phyloP scores from a whole-genome alignment of 1,140 invertebrate genomes.

The Hyposmocoma kahamanoa region DNA sequence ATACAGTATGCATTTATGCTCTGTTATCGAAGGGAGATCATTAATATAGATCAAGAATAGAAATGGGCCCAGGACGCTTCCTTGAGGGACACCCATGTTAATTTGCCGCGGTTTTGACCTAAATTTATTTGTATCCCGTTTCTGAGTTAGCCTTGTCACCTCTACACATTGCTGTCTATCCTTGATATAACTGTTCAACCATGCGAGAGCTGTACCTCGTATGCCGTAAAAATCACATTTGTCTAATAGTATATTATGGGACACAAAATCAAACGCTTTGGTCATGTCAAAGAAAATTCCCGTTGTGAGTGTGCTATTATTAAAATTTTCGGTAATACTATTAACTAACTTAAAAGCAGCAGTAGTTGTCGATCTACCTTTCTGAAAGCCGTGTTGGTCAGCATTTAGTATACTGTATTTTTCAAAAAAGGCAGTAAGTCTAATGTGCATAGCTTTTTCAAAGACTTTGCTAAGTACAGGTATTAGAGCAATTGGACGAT shows the following conservation, averaged over 20 bases:
- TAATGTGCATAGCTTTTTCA: not conserved
- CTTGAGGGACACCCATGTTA: not conserved
- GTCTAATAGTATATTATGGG: not conserved
- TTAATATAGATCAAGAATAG: slow-evolving; percentile 1
- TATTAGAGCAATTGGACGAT: not conserved
- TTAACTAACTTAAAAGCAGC: slow-evolving; percentile 1
- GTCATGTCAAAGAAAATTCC: not conserved
- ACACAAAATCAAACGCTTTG: not conserved
- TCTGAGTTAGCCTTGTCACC: not conserved
- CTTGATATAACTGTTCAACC: not conserved
- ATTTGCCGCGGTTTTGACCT: not conserved
- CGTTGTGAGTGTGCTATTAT: not conserved
- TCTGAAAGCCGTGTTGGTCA: slow-evolving; percentile 1
- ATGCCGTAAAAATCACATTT: not conserved
- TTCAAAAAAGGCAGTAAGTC: not conserved
- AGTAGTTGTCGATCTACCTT: not conserved
- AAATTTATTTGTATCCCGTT: not conserved
- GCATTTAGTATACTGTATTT: not conserved
- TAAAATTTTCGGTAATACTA: not conserved
- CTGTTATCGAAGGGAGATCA: not conserved
- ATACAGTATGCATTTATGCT: not conserved
- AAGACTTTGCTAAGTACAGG: not conserved
- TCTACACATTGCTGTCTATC: not conserved
- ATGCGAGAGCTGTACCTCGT: not conserved
- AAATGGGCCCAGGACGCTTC: not conserved